phyloP scores from a whole-genome alignment of 2,888 invertebrate species.

The Aspidapion aeneum region DNA sequence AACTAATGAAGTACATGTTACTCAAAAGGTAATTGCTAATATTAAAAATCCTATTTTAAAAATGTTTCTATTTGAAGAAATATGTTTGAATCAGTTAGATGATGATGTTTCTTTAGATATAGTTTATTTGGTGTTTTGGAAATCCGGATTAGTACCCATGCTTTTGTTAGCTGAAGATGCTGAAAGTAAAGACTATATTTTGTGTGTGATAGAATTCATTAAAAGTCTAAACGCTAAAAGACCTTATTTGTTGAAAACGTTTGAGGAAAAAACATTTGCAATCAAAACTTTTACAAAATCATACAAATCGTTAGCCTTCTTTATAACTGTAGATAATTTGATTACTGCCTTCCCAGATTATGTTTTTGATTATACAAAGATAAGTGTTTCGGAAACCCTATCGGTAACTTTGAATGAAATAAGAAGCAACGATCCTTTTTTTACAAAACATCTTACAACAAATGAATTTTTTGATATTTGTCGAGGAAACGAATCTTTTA shows the following conservation, averaged over 20 bases:
- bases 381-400: constrained; percentile 21
- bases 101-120: constrained; percentile 24
- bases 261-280: constrained; percentile 15
- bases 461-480: constrained; percentile 4
- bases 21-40: constrained; percentile 9
- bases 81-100: constrained; percentile 13
- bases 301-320: constrained; percentile 22
- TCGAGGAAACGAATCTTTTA: not conserved
- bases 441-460: constrained; percentile 8
- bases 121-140: constrained; percentile 31
- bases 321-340: constrained; percentile 27
- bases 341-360: constrained; percentile 12
- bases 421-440: constrained; percentile 17
- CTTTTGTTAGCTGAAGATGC: constrained; percentile 22
- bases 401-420: constrained; percentile 22
- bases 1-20: constrained; percentile 7
- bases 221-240: constrained; percentile 26
- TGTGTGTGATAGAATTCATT: constrained; percentile 26
- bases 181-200: constrained; percentile 24
- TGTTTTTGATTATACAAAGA: constrained; percentile 23
- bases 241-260: constrained; percentile 28
- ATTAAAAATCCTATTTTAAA: constrained; percentile 20
- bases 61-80: constrained; percentile 31
- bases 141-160: constrained; percentile 28
- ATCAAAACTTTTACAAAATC: constrained; percentile 14